These are phyloP conservation scores for Phengaris arion DNA, from an alignment of 2,888 invertebrate genomes.

Conservation along the genomic window DNA sequence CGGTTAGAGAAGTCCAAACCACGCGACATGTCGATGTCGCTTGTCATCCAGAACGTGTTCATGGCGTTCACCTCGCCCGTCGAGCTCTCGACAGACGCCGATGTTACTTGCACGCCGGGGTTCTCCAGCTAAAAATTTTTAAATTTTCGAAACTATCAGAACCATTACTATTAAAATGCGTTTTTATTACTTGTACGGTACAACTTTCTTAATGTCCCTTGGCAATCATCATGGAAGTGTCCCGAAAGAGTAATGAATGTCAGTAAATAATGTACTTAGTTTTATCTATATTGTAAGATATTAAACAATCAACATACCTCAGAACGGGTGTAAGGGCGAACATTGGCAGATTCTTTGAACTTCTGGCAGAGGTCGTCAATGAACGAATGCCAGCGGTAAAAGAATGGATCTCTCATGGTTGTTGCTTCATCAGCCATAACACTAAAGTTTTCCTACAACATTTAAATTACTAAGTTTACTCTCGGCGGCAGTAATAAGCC, in stretches of 20 bases:
- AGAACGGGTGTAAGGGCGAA: conserved; percentile 62
- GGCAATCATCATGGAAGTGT: no score
- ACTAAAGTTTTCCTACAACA: conserved; percentile 83
- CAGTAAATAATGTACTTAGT: no score
- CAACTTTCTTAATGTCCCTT: no score
- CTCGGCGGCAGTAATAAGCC: background rate
- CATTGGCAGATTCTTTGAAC: conserved; percentile 78
- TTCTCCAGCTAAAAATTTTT: conserved; percentile 75
- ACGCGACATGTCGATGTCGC: conserved; percentile 87
- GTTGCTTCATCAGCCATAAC: conserved; percentile 91
- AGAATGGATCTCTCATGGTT: conserved; percentile 91
- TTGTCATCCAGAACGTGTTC: conserved; percentile 88
- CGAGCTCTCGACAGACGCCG: conserved; percentile 67
- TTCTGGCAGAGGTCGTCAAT: conserved; percentile 87
- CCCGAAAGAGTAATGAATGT: no score
- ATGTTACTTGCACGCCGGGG: conserved; percentile 79
- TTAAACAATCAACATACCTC: conserved; percentile 51
- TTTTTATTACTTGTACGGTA: no score
- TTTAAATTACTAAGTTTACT: background rate
- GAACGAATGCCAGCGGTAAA: conserved; percentile 91
- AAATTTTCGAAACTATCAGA: no score
- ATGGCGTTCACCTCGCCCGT: conserved; percentile 78
- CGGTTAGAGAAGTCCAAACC: conserved; percentile 88
- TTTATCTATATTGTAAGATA: background rate
- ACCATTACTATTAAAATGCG: no score